Conservation (phyloP, 2,888 invertebrate species). For the Pycnomerus fuliginosus region DNA sequence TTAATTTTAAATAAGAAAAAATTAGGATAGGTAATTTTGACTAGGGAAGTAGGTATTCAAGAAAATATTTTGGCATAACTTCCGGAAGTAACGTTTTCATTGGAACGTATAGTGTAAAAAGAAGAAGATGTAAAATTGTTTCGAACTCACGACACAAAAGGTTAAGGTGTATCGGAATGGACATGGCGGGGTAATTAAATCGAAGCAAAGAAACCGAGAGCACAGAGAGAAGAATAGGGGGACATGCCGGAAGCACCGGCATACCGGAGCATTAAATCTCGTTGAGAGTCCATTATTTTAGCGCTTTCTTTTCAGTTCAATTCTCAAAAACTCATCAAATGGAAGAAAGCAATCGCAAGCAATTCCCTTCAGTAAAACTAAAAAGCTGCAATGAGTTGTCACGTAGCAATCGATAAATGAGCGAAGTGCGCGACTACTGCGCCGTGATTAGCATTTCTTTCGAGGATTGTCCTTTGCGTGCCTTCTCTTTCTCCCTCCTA, state of each 20-base stretch:
- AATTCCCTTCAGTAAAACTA: conserved; percentile 41
- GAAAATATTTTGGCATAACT: too few species aligned
- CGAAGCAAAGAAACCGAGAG: too few species aligned
- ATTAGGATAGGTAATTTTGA: too few species aligned
- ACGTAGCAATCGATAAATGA: conserved; percentile 46
- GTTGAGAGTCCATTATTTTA: conserved; percentile 36
- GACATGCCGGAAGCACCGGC: conserved; percentile 15
- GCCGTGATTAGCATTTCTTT: conserved; percentile 44
- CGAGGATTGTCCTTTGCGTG: conserved; percentile 31
- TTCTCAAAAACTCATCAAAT: conserved; percentile 39
- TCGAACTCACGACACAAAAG: too few species aligned
- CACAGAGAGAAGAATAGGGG: too few species aligned
- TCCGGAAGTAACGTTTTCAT: too few species aligned
- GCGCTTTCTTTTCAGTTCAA: conserved; percentile 30
- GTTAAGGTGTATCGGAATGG: too few species aligned
- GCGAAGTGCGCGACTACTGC: conserved; percentile 41
- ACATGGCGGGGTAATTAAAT: too few species aligned
- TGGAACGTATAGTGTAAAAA: too few species aligned
- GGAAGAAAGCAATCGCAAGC: conserved; percentile 40
- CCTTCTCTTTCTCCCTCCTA: conserved; percentile 2
- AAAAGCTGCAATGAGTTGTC: conserved; percentile 47
- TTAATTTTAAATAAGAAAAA: too few species aligned
- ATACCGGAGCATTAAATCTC: conserved; percentile 32
- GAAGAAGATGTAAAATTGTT: too few species aligned
- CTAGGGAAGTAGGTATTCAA: too few species aligned